Evolutionary conservation across 2,797 vertebrate genomes (phyloP).

Genomic region (Anguilla obscura): DNA sequence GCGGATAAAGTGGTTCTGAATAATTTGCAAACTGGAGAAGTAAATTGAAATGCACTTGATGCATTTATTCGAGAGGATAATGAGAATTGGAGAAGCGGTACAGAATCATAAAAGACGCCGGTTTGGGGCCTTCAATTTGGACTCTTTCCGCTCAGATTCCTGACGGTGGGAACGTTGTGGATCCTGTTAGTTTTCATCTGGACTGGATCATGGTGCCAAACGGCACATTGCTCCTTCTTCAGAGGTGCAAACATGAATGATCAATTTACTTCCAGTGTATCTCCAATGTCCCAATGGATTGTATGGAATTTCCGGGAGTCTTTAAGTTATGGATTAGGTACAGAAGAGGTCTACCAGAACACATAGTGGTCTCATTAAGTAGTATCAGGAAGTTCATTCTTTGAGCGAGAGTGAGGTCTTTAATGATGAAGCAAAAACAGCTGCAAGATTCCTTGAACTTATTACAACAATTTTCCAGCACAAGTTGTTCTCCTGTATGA

Average conservation of each 20-base stretch:
- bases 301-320: neutral
- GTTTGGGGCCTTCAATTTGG: constrained; percentile 23
- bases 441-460: neutral
- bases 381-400: neutral
- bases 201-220: neutral
- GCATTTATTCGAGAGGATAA: constrained; percentile 6
- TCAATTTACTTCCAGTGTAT: constrained; percentile 10
- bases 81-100: neutral
- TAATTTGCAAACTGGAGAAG: constrained; percentile 15
- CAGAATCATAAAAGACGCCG: constrained; percentile 12
- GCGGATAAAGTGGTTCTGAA: constrained; percentile 8
- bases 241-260: neutral
- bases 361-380: constrained; percentile 16
- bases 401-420: neutral
- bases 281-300: neutral
- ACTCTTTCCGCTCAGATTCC: neutral
- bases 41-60: constrained; percentile 28
- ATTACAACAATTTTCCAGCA: neutral
- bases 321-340: neutral
- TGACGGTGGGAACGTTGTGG: neutral
- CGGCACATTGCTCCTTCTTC: neutral
- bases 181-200: constrained; percentile 19
- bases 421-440: constrained; percentile 17
- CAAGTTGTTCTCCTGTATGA: neutral
- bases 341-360: neutral